Conservation (phyloP, 2,113 vertebrate genomes). For the Larimichthys crocea region DNA sequence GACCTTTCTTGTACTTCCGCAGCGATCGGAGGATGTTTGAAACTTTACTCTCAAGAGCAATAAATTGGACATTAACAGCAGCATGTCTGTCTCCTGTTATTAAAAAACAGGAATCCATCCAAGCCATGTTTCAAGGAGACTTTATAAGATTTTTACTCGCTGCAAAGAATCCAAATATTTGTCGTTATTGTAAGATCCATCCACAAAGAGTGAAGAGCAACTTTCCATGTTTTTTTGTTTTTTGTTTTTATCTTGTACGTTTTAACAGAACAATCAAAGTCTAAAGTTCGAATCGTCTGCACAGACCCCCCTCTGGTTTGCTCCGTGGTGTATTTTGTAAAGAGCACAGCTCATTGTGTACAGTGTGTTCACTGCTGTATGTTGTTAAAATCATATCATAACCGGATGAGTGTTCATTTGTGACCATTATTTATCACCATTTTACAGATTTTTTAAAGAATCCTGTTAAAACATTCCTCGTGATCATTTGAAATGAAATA, state of each 20-base stretch:
- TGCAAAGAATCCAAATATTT: background rate
- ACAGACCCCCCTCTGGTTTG: constrained; percentile 1
- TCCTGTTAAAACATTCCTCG: background rate
- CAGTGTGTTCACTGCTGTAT: background rate
- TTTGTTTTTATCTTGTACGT: background rate
- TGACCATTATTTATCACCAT: background rate
- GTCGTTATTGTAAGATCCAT: background rate
- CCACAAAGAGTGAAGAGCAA: background rate
- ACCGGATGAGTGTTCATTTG: background rate
- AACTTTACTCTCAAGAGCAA: background rate
- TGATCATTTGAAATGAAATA: background rate
- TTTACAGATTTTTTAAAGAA: constrained; percentile 2
- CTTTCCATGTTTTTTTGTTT: background rate
- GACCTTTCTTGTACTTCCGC: background rate
- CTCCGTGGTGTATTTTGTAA: background rate
- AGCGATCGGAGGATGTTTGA: background rate
- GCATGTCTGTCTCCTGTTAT: background rate
- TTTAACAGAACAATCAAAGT: background rate
- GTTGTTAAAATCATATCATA: constrained; percentile 7
- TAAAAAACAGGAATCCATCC: background rate
- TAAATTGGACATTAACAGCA: background rate
- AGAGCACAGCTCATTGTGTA: constrained; percentile 47
- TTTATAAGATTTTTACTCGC: background rate
- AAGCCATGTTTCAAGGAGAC: background rate
- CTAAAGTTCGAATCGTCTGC: background rate